Conservation (phyloP, 2,113 vertebrate species). For the Zosterops lateralis region DNA sequence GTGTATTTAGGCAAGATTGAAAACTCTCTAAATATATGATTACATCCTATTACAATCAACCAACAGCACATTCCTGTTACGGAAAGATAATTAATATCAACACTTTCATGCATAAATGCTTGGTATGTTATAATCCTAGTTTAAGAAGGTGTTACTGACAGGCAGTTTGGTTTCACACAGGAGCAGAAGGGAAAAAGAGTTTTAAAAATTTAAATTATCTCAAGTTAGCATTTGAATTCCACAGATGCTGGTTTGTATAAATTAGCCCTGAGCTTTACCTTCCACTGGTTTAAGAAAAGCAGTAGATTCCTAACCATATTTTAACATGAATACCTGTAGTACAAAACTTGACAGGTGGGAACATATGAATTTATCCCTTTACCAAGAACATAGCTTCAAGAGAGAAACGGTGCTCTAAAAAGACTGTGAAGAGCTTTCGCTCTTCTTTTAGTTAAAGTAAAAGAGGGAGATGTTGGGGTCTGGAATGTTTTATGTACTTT, state of each 20-base stretch:
- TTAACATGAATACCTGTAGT: not conserved
- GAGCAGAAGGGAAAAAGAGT: not conserved
- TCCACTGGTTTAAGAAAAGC: not conserved
- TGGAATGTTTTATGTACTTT: too few relatives aligned
- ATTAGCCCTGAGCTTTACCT: not conserved
- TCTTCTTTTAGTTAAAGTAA: too few relatives aligned
- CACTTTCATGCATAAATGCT: not conserved
- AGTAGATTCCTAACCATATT: not conserved
- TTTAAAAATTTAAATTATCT: not conserved
- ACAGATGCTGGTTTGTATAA: not conserved
- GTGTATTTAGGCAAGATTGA: not conserved
- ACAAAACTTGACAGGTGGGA: not conserved
- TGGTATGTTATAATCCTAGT: not conserved
- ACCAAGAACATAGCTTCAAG: not conserved
- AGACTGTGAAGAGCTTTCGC: too few relatives aligned
- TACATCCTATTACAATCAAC: not conserved
- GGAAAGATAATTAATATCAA: not conserved
- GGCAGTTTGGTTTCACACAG: not conserved
- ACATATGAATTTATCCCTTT: not conserved
- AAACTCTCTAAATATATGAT: not conserved
- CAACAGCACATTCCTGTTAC: not conserved
- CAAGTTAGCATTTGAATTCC: not conserved
- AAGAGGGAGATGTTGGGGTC: too few relatives aligned
- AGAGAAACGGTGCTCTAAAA: not conserved
- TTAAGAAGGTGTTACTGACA: conserved; percentile 1